Conservation (phyloP, 2,797 vertebrate genomes). For the Enteromius viviparus region DNA sequence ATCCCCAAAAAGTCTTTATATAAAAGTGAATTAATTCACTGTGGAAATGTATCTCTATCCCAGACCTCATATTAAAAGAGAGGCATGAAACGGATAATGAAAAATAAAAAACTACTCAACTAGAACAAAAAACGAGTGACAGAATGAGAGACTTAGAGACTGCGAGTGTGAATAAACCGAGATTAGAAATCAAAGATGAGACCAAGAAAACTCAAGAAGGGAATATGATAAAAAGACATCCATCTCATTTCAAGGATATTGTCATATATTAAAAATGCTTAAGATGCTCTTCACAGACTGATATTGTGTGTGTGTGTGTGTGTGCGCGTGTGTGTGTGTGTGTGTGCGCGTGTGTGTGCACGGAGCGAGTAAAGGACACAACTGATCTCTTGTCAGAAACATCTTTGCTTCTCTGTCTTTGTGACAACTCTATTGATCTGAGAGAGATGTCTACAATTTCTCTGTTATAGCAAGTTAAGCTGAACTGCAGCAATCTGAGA, state of each 20-base stretch:
- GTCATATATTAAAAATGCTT: background rate
- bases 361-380: background rate
- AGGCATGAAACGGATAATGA: conserved; percentile 38
- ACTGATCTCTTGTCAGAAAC: conserved; percentile 15
- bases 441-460: conserved; percentile 15
- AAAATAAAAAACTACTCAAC: conserved; percentile 26
- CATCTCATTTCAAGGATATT: background rate
- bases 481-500: conserved; percentile 25
- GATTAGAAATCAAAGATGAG: background rate
- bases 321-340: background rate
- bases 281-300: background rate
- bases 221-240: background rate
- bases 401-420: background rate
- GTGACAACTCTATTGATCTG: conserved; percentile 14
- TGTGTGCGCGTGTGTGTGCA: too few species aligned
- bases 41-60: background rate
- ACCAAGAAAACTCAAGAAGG: background rate
- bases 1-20: background rate
- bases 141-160: conserved; percentile 2
- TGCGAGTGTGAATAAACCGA: background rate
- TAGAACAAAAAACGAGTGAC: background rate
- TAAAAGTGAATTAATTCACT: background rate
- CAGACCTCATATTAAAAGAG: conserved; percentile 29
- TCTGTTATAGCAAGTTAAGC: conserved; percentile 12
- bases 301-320: background rate